Base-by-base conservation (phyloP, 2,113 vertebrate genomes). In the Tachuris rubrigastra region DNA sequence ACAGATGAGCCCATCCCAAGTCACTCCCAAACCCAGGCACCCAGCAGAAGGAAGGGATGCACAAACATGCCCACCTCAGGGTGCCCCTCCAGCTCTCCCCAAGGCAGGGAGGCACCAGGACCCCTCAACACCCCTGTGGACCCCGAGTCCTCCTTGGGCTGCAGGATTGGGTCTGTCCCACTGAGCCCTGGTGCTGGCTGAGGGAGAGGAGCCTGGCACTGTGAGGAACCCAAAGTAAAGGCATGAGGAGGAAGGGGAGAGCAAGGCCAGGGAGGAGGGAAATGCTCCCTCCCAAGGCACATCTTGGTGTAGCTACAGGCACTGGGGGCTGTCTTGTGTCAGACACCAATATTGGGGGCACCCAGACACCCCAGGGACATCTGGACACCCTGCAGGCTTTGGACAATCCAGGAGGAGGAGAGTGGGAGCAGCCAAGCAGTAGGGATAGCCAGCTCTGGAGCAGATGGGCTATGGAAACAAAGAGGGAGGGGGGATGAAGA, bases 261-360 rank as follows among this genome's bases (percentile, higher is more conserved):
- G 5, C 0, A 3, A 56, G 44, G 47, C 24, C 59, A 10, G n/a
- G 58, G 47, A 91, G 18, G 39, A 79, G 78, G 63, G 49, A 58
- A 41, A 42, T 3, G 0, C 8, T 49, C 33, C 10, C 2, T 39
- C 30, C n/a, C 18, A 8, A 3, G 28, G 9, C 28, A 17, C 5
- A 12, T 60, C 28, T 28, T 10, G 2, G 18, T 1, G 16, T 1
- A 55, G 55, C 60, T 7, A 1, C 0, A 3, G 44, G n/a, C 58
- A 67, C 73, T 14, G 52, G 20, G 58, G 42, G 42, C 25, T 13
- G 37, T 55, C 74, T 58, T 47, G 77, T 5, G 30, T 42, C 62
- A 16, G 9, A 11, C 33, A 28, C 58, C 30, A 6, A 23, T 9
- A 25, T 0, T 39, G 69, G 60, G 59, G 46, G 2, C 35, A 68